phyloP scores from a whole-genome alignment of 2,888 invertebrate species.

The Leucophora obtusa region DNA sequence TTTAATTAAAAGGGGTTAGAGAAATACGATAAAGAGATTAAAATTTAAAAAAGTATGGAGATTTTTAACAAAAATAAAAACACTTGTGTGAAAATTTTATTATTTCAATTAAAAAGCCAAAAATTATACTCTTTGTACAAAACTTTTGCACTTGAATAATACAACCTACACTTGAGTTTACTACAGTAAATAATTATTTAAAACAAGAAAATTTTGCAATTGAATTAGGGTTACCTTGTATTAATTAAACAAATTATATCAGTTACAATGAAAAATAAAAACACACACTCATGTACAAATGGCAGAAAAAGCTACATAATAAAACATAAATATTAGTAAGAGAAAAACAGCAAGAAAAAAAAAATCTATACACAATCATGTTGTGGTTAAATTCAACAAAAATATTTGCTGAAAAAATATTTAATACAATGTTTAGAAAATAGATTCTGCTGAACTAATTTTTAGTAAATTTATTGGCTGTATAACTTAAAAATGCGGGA shows the following conservation, averaged over 20 bases:
- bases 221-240: constrained; percentile 28
- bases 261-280: neutral
- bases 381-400: too few species aligned
- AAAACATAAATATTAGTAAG: too few species aligned
- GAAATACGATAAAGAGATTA: constrained; percentile 2
- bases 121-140: constrained; percentile 22
- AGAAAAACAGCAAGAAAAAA: too few species aligned
- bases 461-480: too few species aligned
- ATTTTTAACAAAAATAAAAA: neutral
- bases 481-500: too few species aligned
- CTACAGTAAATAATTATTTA: constrained; percentile 35
- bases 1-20: constrained; percentile 39
- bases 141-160: neutral
- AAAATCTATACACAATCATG: too few species aligned
- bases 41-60: neutral
- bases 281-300: too few species aligned
- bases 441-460: too few species aligned
- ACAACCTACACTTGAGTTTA: constrained; percentile 27
- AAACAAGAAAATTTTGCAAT: constrained; percentile 28
- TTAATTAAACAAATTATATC: constrained; percentile 2
- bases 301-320: too few species aligned
- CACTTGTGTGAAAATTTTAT: constrained; percentile 1
- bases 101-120: neutral
- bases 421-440: too few species aligned
- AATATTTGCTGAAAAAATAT: too few species aligned